phyloP scores from a whole-genome alignment of 2,797 vertebrate genomes.

The Xenops minutus region DNA sequence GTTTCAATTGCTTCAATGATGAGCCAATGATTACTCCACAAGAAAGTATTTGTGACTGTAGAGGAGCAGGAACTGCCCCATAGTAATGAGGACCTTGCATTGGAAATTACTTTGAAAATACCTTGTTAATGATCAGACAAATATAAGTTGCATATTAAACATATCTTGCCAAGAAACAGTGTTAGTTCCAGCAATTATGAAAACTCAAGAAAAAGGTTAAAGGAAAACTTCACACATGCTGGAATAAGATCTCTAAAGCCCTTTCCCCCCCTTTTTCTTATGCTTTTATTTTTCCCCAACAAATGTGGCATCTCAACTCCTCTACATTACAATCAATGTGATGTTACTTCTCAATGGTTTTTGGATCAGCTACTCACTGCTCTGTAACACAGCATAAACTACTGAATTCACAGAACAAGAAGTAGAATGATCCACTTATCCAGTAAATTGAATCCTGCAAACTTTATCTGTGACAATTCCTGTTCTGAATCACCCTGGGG shows the following conservation, averaged over 20 bases:
- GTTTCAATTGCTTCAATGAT: constrained; percentile 5
- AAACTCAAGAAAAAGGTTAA: not conserved
- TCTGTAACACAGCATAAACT: not conserved
- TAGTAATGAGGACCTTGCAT: not conserved
- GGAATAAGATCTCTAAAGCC: not conserved
- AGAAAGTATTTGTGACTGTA: not conserved
- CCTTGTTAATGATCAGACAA: not conserved
- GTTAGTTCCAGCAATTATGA: not conserved
- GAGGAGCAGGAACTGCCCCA: not conserved
- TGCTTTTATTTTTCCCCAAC: not conserved
- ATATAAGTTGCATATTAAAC: not conserved
- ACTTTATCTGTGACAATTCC: not conserved
- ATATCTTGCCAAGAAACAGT: not conserved
- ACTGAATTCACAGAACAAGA: not conserved
- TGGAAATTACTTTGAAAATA: not conserved
- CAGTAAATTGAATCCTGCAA: not conserved
- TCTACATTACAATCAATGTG: rapidly evolving
- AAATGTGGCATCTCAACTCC: not conserved
- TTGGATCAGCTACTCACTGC: not conserved
- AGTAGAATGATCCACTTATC: not conserved
- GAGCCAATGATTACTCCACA: not conserved
- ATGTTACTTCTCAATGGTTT: not conserved
- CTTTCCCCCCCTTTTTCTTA: not conserved
- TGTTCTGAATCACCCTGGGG: not conserved
- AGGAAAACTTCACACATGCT: not conserved